A percentile compares a stretch with the other conserved stretches of the same genome.
These are phyloP conservation scores for Beaufortia kweichowensis DNA, from an alignment of 2,113 vertebrate genomes.

Conservation along the genomic window DNA sequence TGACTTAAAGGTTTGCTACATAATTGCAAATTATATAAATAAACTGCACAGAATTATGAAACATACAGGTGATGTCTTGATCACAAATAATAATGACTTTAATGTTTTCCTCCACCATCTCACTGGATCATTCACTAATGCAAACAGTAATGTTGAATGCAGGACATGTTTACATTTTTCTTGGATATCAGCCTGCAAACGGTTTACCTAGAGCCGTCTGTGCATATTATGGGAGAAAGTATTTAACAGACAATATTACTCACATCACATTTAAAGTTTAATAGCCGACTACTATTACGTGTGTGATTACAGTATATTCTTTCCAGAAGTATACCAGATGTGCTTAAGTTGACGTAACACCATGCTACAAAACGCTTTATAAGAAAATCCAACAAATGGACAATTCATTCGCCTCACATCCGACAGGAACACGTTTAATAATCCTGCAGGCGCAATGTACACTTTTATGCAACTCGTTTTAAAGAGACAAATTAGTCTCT, in stretches of 20 bases:
- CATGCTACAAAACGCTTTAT: not conserved
- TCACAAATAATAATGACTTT: no score
- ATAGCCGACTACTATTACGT: conserved; percentile 52
- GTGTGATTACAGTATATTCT: conserved; percentile 50
- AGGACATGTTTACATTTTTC: no score
- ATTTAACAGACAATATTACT: conserved; percentile 6
- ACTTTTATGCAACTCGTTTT: conserved; percentile 44
- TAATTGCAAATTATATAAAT: no score
- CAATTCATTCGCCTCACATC: conserved; percentile 26
- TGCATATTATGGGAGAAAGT: conserved; percentile 8
- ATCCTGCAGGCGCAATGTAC: conserved; percentile 12
- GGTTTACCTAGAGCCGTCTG: no score
- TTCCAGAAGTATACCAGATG: conserved; percentile 38
- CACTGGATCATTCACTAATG: no score
- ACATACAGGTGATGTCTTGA: no score
- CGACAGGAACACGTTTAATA: conserved; percentile 52
- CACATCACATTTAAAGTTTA: conserved; percentile 25
- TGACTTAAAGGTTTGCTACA: no score
- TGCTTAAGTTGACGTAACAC: conserved; percentile 42
- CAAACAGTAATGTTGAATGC: no score
- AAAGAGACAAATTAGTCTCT: conserved; percentile 39
- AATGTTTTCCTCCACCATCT: no score
- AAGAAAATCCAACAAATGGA: conserved; percentile 27
- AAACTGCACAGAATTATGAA: no score
- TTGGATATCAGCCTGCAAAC: not conserved